Base-by-base conservation (phyloP, 2,113 vertebrate genomes). In the Recurvirostra avosetta region DNA sequence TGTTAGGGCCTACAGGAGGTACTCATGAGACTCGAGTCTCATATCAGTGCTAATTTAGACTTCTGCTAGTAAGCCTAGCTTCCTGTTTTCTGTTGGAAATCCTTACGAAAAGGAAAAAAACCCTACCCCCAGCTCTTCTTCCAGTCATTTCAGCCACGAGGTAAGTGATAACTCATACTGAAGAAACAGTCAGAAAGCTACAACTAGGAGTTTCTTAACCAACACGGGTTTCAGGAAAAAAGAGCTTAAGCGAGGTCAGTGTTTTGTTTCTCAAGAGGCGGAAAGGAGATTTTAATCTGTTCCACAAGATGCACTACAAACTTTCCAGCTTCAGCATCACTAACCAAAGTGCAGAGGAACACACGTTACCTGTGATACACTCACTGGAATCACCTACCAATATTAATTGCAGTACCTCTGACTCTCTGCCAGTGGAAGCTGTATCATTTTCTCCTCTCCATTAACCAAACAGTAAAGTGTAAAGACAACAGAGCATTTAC, bases 311-410 rank as follows among this genome's bases (percentile, higher is more conserved):
- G 40, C 49, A 82, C n/a, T 27, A 63, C 5, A 2, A 65, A 50
- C 62, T 17, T 36, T 18, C 22, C 70, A 92, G 56, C 20, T 58
- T 22, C 75, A 25, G 53, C 53, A 13, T 12, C 61, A 5, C 66
- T 32, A 78, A 53, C 8, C 11, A 8, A 72, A 55, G 41, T 2
- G 9, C 23, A 32, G 47, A 89, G 19, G 40, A 66, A 53, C 3
- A 5, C 0, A 0, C 0, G 0, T 20, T 70, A 30, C 66, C 75
- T 49, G n/a, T 0, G 9, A 56, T 2, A 20, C 1, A 0, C 38
- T 8, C 1, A 9, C 27, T 47, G 47, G 38, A 62, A n/a, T 27
- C 26, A 15, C 66, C 56, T 40, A 27, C 63, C 86, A 55, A 9
- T 4, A 45, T 53, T 8, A 49, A 21, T 4, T 26, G 30, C 43